Evolutionary conservation across 2,113 vertebrate species (phyloP), one percentile per base, ranked within the genome.

Genomic region (Dasyprocta punctata): DNA sequence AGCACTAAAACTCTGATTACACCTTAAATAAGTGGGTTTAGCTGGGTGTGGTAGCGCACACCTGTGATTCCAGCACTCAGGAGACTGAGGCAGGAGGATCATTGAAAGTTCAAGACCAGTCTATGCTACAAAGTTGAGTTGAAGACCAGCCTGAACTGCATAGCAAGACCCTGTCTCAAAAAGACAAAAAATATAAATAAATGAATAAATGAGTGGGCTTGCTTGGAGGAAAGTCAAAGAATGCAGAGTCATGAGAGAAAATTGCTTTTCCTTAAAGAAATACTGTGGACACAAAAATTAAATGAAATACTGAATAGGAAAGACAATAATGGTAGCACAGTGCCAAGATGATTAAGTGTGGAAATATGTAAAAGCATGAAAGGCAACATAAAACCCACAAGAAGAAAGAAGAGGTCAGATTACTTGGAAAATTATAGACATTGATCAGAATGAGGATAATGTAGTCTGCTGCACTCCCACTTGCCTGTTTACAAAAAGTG

Each of bases 191-290:
- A 54, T 54, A 52, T 11, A 52, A 11, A 12, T 54, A 54, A 54
- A 54, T 54, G 16, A 54, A 54, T 54, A 86, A 82, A 33, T 90
- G 56, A 94, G 38, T 90, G 3, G 52, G 86, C 56, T 90, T 89
- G 36, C 80, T 67, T 86, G 24, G 65, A 92, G 82, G 63, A 77
- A 86, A 67, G 8, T 81, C 83, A 82, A 86, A 93, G 86, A 94
- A 63, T 94, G 20, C 58, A 78, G 38, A 90, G 3, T 58, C 28
- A 24, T 82, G 16, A 81, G 73, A 93, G 41, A 58, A 96, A 95
- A 30, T 20, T 87, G 49, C 4, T 86, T 81, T 90, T 56, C 60
- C 82, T 92, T 87, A 60, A 95, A 77, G 44, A 97, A 95, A 71
- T 81, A 75, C 41, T 89, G 12, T 71, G 33, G 28, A 88, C 56